A percentile compares a stretch with the other conserved stretches of the same genome.
phyloP scores from a whole-genome alignment of 2,113 vertebrate genomes.

The Bos indicus region DNA sequence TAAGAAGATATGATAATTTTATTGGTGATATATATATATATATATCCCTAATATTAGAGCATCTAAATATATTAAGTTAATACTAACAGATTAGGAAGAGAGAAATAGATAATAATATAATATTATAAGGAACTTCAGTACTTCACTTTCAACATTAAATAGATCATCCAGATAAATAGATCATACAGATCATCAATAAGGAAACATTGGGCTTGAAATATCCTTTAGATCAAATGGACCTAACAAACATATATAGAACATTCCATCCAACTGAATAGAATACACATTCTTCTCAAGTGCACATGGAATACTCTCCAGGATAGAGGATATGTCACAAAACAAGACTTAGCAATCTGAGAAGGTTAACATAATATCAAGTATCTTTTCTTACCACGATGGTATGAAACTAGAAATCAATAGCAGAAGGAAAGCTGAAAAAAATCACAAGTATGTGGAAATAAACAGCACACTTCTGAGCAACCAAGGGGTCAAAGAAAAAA shows the following conservation, averaged over 20 bases:
- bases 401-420: neutral
- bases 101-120: neutral
- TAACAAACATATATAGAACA: neutral
- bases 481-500: neutral
- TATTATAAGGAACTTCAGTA: neutral
- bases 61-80: neutral
- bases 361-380: neutral
- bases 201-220: neutral
- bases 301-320: neutral
- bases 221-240: neutral
- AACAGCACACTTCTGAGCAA: neutral
- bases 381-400: neutral
- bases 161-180: neutral
- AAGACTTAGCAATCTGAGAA: neutral
- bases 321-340: neutral
- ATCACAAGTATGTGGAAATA: neutral
- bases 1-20: neutral
- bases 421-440: neutral
- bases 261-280: neutral
- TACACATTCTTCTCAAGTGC: neutral
- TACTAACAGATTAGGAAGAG: neutral
- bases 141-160: neutral
- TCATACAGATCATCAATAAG: neutral
- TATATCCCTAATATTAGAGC: neutral
- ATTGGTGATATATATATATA: neutral